Percentiles rank a stretch among this genome's conserved stretches.
phyloP scores from a whole-genome alignment of 2,113 vertebrate species.

The Corythoichthys intestinalis region DNA sequence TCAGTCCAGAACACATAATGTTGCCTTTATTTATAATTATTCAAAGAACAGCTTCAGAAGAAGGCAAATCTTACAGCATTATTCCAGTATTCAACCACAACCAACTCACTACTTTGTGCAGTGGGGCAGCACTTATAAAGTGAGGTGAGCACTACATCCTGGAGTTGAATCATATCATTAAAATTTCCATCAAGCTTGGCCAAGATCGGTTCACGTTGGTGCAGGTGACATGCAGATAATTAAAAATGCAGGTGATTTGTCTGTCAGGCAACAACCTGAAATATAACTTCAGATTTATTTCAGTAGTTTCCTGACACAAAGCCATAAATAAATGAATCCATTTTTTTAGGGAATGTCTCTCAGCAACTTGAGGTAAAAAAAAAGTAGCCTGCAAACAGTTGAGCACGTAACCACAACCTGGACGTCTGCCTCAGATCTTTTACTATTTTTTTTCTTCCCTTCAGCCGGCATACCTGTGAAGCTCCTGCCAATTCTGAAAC shows the following conservation, averaged over 20 bases:
- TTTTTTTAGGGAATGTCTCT: constrained; percentile 1
- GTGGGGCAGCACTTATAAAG: no score
- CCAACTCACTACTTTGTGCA: not conserved
- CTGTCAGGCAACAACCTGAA: not conserved
- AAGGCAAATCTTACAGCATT: not conserved
- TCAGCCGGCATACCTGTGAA: constrained; percentile 48
- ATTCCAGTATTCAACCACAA: not conserved
- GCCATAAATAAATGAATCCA: not conserved
- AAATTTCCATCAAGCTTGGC: not conserved
- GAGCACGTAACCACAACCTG: constrained; percentile 13
- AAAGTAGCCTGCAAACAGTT: constrained; percentile 11
- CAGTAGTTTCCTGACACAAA: not conserved
- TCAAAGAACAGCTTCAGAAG: no score
- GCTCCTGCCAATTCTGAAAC: constrained; percentile 43
- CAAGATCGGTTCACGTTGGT: not conserved
- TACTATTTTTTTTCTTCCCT: constrained; percentile 29
- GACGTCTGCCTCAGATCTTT: constrained; percentile 32
- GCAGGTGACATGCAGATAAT: not conserved
- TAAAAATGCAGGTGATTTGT: not conserved
- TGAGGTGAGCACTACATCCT: not conserved
- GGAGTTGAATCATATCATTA: not conserved
- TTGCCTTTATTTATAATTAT: no score
- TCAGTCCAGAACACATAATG: no score
- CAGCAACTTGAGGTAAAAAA: constrained; percentile 7
- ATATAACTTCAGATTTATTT: not conserved